These are phyloP conservation scores for Megalurothrips usitatus DNA, from an alignment of 2,888 invertebrate genomes.

Conservation along the genomic window DNA sequence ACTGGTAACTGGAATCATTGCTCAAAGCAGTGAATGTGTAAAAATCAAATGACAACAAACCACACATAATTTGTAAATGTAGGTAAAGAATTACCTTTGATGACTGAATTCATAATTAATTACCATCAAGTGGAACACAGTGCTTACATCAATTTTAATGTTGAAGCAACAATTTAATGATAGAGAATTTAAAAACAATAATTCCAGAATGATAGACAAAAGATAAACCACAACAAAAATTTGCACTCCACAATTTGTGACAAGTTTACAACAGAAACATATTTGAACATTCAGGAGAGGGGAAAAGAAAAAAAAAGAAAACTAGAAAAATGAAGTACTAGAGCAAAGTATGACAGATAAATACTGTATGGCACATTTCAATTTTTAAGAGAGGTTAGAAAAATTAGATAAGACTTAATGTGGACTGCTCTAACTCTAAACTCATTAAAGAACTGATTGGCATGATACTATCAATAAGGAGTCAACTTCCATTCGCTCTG, in stretches of 20 bases:
- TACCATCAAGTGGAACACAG: too few relatives aligned
- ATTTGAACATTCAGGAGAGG: too few relatives aligned
- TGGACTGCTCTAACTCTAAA: background rate
- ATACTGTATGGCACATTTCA: slow-evolving; percentile 25
- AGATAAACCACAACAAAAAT: background rate
- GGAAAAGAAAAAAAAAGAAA: background rate
- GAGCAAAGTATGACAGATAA: background rate
- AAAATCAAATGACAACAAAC: background rate
- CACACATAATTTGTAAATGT: too few relatives aligned
- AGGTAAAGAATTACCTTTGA: too few relatives aligned
- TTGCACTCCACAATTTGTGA: too few relatives aligned
- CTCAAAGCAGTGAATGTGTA: slow-evolving; percentile 7
- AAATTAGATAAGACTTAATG: background rate
- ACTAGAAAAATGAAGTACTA: background rate
- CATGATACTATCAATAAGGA: background rate
- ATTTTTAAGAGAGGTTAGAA: background rate
- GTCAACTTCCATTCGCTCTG: background rate
- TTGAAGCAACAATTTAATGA: background rate
- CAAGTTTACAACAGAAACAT: too few relatives aligned
- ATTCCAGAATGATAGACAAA: background rate
- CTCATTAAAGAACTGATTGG: background rate
- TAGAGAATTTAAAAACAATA: background rate
- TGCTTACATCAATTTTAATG: background rate
- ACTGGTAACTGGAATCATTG: slow-evolving; percentile 14
- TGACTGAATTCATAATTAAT: too few relatives aligned